Conservation (phyloP, 2,888 invertebrate genomes). For the Horisme vitalbata region DNA sequence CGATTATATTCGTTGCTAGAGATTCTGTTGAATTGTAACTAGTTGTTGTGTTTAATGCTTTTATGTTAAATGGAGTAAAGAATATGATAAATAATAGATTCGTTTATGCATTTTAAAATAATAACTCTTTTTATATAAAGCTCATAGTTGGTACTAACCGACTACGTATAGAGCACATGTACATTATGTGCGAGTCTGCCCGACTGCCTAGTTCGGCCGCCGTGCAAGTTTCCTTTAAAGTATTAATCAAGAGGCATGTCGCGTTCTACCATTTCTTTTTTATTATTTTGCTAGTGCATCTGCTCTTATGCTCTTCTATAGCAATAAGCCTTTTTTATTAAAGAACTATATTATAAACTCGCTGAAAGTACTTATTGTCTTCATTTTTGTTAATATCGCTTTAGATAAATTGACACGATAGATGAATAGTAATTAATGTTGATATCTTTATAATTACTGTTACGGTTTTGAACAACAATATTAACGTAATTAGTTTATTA, state of each 20-base stretch:
- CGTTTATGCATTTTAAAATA: too few relatives aligned
- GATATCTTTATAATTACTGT: too few relatives aligned
- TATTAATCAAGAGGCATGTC: slow-evolving; percentile 68
- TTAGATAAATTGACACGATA: too few relatives aligned
- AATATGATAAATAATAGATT: too few relatives aligned
- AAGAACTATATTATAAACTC: slow-evolving; percentile 16
- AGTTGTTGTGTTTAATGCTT: too few relatives aligned
- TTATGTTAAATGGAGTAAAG: too few relatives aligned
- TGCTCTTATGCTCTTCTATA: slow-evolving; percentile 48
- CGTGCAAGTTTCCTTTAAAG: slow-evolving; percentile 71
- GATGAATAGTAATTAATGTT: too few relatives aligned
- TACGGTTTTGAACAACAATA: too few relatives aligned
- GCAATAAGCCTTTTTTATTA: slow-evolving; percentile 24
- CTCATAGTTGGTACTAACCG: slow-evolving; percentile 8
- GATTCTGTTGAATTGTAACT: background rate
- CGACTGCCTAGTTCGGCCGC: slow-evolving; percentile 50
- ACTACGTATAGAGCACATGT: slow-evolving; percentile 25
- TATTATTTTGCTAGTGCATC: slow-evolving; percentile 60
- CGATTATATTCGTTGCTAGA: background rate
- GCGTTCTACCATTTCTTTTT: slow-evolving; percentile 51
- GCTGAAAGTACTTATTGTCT: too few relatives aligned
- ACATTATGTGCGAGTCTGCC: slow-evolving; percentile 26
- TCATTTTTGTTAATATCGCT: too few relatives aligned
- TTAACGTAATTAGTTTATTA: too few relatives aligned
- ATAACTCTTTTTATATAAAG: too few relatives aligned